Evolutionary conservation across 2,888 invertebrate species (phyloP).

Genomic region (Eurytoma californica): DNA sequence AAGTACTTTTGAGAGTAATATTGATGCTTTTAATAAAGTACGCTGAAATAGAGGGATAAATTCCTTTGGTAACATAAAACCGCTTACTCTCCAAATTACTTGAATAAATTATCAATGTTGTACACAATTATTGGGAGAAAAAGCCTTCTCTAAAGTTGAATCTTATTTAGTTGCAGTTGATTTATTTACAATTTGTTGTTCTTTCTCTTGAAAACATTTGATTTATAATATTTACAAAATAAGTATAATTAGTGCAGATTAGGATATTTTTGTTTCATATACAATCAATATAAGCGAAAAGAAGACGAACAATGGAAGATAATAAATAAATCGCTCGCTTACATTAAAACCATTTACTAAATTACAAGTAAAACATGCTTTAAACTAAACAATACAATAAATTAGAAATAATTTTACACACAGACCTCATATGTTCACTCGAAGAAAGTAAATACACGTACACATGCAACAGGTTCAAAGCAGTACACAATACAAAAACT

Average conservation of each 20-base stretch:
- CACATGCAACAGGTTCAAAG: conserved; percentile 40
- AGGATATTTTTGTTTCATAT: conserved; percentile 26
- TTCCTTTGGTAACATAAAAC: neutral
- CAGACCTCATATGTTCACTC: conserved; percentile 40
- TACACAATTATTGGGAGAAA: conserved; percentile 49
- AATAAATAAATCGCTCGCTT: conserved; percentile 32
- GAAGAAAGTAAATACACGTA: conserved; percentile 47
- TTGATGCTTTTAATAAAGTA: conserved; percentile 6
- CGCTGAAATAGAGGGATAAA: neutral
- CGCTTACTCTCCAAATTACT: conserved; percentile 46
- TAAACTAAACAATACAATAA: conserved; percentile 35
- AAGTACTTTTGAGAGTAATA: conserved; percentile 48
- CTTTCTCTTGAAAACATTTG: conserved; percentile 41
- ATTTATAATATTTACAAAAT: conserved; percentile 21
- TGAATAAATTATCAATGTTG: conserved; percentile 55
- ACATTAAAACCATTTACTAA: neutral
- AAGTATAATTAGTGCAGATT: conserved; percentile 21
- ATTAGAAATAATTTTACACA: conserved; percentile 30
- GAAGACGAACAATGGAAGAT: conserved; percentile 20
- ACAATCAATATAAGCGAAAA: conserved; percentile 19
- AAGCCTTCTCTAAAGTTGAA: conserved; percentile 43
- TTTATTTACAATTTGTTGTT: conserved; percentile 34
- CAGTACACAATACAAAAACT: conserved; percentile 1
- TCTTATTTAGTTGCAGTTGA: conserved; percentile 40
- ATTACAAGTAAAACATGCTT: conserved; percentile 5